Evolutionary conservation across 2,113 vertebrate species (phyloP).

Genomic region (Carassius gibelio): DNA sequence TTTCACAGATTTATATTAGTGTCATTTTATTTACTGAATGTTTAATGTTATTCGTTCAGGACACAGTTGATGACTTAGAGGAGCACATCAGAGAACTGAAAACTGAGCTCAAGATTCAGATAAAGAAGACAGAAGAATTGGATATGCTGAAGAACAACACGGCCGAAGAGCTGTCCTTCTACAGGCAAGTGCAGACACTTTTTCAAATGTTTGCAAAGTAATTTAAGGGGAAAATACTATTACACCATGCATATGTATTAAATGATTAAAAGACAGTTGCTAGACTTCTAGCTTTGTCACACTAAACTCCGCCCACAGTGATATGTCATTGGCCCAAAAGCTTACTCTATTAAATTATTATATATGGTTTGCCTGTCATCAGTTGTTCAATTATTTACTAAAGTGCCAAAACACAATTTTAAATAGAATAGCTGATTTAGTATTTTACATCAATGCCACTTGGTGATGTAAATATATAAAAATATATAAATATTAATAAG

Average conservation of each 20-base stretch:
- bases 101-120: slow-evolving; percentile 84
- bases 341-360: too few relatives aligned
- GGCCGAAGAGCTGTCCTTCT: slow-evolving; percentile 78
- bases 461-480: too few relatives aligned
- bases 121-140: slow-evolving; percentile 84
- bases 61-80: slow-evolving; percentile 84
- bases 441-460: too few relatives aligned
- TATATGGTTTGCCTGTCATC: too few relatives aligned
- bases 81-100: slow-evolving; percentile 83
- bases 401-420: too few relatives aligned
- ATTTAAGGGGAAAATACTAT: background rate
- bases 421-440: too few relatives aligned
- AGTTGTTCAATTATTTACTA: too few relatives aligned
- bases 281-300: background rate
- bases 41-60: slow-evolving; percentile 69
- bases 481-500: too few relatives aligned
- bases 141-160: slow-evolving; percentile 82
- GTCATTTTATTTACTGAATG: background rate
- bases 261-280: background rate
- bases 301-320: background rate
- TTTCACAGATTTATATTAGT: background rate
- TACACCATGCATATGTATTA: background rate
- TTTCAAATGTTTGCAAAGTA: background rate
- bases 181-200: slow-evolving; percentile 76
- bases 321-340: background rate